Percentiles rank a stretch among this genome's conserved stretches.
These are phyloP conservation scores for Limnephilus rhombicus DNA, from an alignment of 2,888 invertebrate species.

Conservation along the genomic window DNA sequence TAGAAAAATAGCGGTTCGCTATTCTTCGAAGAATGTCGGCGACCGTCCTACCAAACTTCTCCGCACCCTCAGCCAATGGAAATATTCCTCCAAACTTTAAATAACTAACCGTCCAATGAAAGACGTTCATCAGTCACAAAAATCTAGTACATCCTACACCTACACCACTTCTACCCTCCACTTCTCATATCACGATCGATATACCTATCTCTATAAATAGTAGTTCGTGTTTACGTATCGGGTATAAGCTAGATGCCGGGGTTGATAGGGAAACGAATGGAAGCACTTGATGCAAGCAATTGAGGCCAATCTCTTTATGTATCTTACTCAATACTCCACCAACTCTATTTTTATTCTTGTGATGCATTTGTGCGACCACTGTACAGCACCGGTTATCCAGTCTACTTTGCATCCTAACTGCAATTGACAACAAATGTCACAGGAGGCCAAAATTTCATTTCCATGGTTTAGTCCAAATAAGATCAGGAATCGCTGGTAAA, in stretches of 20 bases:
- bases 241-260: neutral
- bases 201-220: neutral
- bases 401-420: no score
- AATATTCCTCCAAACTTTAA: neutral
- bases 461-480: no score
- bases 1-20: neutral
- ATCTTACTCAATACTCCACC: neutral
- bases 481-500: no score
- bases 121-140: no score
- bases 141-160: neutral
- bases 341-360: neutral
- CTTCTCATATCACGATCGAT: neutral
- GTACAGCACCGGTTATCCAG: no score
- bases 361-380: neutral
- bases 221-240: neutral
- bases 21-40: neutral
- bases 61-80: neutral
- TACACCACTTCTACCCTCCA: neutral
- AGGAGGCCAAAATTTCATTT: no score
- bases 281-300: constrained; percentile 2
- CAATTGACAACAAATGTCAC: no score
- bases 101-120: neutral
- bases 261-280: constrained; percentile 29
- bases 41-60: neutral
- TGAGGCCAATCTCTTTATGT: constrained; percentile 11